Evolutionary conservation across 2,888 invertebrate species (phyloP).

Genomic region (Petrolisthes manimaculis): DNA sequence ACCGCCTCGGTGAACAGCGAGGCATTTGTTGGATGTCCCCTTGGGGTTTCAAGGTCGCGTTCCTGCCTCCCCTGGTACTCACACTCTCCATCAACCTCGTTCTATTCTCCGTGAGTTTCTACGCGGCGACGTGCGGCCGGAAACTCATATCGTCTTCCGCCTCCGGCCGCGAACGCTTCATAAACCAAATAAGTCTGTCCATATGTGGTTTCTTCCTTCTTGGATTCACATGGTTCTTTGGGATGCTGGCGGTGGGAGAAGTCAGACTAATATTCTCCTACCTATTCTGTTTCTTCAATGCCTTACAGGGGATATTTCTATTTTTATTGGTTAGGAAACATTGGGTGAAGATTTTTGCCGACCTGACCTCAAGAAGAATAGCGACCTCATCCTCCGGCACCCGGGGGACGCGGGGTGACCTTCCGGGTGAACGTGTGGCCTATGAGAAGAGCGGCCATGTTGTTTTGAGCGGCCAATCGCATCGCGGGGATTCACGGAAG

Average conservation of each 20-base stretch:
- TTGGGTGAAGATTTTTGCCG: slow-evolving; percentile 57
- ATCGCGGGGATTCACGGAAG: no score
- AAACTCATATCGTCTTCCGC: slow-evolving; percentile 71
- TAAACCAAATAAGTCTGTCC: slow-evolving; percentile 69
- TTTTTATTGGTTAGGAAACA: slow-evolving; percentile 51
- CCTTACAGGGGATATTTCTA: slow-evolving; percentile 66
- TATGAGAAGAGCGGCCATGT: slow-evolving; percentile 44
- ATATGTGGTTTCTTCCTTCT: slow-evolving; percentile 69
- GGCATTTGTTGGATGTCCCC: slow-evolving; percentile 71
- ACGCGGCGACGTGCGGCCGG: slow-evolving; percentile 70
- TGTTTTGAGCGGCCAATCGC: background rate
- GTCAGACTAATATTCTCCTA: slow-evolving; percentile 68
- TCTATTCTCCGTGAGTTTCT: slow-evolving; percentile 74
- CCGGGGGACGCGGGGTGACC: slow-evolving; percentile 19
- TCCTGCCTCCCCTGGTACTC: slow-evolving; percentile 74
- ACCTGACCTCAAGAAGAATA: no score
- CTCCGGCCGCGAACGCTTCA: slow-evolving; percentile 69
- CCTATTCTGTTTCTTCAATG: slow-evolving; percentile 69
- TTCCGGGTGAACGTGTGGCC: slow-evolving; percentile 23
- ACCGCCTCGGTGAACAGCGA: slow-evolving; percentile 67
- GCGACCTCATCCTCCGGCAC: no score
- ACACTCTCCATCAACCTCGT: slow-evolving; percentile 74
- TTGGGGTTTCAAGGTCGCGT: slow-evolving; percentile 72
- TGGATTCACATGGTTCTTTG: slow-evolving; percentile 70
- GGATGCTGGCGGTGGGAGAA: slow-evolving; percentile 68